Conservation (phyloP, 2,888 invertebrate genomes). For the Nebria salina region DNA sequence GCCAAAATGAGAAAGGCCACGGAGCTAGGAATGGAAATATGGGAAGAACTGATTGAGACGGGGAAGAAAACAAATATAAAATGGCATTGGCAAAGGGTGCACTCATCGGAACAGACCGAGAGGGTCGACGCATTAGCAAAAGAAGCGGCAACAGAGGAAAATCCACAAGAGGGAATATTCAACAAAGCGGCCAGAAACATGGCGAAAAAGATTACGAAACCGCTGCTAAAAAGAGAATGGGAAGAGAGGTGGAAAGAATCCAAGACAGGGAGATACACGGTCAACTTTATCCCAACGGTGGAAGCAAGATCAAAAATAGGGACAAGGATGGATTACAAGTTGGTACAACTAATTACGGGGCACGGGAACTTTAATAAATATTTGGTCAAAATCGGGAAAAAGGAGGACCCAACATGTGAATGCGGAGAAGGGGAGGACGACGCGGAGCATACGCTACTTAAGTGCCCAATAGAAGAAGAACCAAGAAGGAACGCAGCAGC, state of each 20-base stretch:
- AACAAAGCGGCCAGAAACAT: neutral
- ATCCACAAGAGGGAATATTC: too few species aligned
- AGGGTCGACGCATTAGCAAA: conserved; percentile 15
- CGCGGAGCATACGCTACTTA: neutral
- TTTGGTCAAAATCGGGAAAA: neutral
- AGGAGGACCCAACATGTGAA: neutral
- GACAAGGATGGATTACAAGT: neutral
- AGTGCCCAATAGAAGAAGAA: neutral
- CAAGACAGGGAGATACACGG: neutral
- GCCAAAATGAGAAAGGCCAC: conserved; percentile 7
- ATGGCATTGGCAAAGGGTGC: conserved; percentile 17
- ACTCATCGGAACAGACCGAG: neutral
- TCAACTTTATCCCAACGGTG: neutral
- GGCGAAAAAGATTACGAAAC: neutral
- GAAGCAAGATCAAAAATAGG: neutral
- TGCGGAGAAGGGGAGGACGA: neutral
- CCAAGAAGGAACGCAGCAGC: too few species aligned
- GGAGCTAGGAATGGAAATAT: neutral
- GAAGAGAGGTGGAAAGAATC: neutral
- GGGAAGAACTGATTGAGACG: neutral
- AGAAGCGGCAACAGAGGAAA: conserved; percentile 19
- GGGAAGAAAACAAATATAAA: neutral
- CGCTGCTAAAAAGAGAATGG: neutral
- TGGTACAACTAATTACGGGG: neutral
- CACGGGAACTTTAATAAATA: neutral